Conservation (phyloP, 2,113 vertebrate genomes). For the Naja naja region DNA sequence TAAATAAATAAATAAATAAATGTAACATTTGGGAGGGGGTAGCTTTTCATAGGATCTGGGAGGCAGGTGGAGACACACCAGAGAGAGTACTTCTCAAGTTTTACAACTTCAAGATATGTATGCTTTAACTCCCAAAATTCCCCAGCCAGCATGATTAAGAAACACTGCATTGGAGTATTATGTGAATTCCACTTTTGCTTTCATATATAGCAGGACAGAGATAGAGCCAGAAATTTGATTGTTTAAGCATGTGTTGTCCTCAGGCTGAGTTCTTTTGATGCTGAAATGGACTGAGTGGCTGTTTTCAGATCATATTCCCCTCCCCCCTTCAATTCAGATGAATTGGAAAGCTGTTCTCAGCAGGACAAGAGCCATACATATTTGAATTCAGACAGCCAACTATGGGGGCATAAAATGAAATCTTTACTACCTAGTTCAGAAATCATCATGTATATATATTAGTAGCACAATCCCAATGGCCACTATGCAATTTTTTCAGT, state of each 20-base stretch:
- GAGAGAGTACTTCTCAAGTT: neutral
- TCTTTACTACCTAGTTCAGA: constrained; percentile 19
- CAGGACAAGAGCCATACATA: neutral
- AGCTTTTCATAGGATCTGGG: too few relatives aligned
- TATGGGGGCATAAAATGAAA: constrained; percentile 2
- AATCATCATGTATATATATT: neutral
- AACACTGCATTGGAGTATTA: neutral
- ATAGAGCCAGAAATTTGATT: neutral
- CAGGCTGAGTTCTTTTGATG: neutral
- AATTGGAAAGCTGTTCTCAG: neutral
- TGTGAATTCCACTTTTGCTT: neutral
- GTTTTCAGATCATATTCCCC: neutral
- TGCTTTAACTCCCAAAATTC: too few relatives aligned
- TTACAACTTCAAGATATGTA: too few relatives aligned
- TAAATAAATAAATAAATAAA: too few relatives aligned
- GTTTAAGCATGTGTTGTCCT: too few relatives aligned
- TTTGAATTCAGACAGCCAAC: neutral
- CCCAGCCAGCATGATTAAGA: neutral
- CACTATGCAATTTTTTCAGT: constrained; percentile 39
- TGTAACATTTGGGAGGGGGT: too few relatives aligned
- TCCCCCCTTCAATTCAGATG: neutral
- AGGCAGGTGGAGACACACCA: too few relatives aligned
- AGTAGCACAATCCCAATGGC: neutral
- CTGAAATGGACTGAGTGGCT: neutral
- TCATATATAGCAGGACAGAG: neutral